Evolutionary conservation across 2,113 vertebrate species (phyloP), one percentile per base, ranked within the genome.

Genomic region (Motacilla tschutschensis): DNA sequence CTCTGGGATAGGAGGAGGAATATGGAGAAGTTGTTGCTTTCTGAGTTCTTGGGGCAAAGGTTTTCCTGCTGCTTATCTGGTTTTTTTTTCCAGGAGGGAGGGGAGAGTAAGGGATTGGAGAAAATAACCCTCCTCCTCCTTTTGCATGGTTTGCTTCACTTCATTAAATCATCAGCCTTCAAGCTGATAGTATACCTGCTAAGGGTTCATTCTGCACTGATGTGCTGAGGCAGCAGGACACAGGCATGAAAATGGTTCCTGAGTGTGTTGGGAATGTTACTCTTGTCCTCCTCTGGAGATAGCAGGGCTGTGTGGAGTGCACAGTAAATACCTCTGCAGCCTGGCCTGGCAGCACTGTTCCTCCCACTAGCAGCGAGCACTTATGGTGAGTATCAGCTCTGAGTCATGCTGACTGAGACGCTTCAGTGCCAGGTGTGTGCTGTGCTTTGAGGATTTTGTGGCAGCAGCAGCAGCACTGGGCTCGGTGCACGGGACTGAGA

Each of bases 11-110:
- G 60, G 46, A 71, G 12, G 51, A 71, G 54, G 43, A 54, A 25
- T 8, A 21, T 19, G 21, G 47, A 79, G 51, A 88, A 28, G 36
- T 25, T 1, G 0, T 35, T 55, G 31, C 44, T 84, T 84, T 86
- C 55, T 75, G 70, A 41, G 26, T 51, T 66, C 83, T 78, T 67
- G 51, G 87, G 82, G 60, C 92, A 94, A 93, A 94, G 92, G 91
- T 93, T 93, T 90, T 69, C 38, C 46, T 79, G 50, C 33, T 83
- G 29, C 74, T 86, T 54, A 75, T 75, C 41, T 83, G 8, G 8
- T 58, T 80, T 10, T 15, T 82, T 76, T 88, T 79, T 65, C 59
- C 28, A 74, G 36, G 76, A 93, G 64, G 91, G 87, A 94, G 87
- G 85, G 36, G 48, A 88, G 62, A 78, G 50, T 31, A 63, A 63